Evolutionary conservation across 2,113 vertebrate genomes (phyloP), one percentile per base, ranked within the genome.

Genomic region (Dendrocopos noguchii): DNA sequence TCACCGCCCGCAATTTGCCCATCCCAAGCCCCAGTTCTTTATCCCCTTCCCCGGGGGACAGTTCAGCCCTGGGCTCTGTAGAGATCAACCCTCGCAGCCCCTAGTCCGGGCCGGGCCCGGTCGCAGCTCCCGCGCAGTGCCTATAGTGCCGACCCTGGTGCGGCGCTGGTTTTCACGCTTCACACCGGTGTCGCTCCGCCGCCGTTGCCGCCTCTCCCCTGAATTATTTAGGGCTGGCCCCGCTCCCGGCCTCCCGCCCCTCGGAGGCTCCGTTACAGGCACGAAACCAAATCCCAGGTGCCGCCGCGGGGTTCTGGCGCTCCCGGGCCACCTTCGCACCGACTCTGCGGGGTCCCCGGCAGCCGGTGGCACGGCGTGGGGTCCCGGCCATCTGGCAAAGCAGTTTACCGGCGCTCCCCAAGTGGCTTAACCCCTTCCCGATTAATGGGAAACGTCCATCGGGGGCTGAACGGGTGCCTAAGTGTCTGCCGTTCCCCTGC

Each of bases 201-300:
- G 72, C 89, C 29, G 56, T 95, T 47, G 4, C 91, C 44, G 27
- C 94, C 79, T 85, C 57, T 70, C 7, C 81, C 77, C 71, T 97
- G 86, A 97, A 97, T 97, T 94, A 97, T 97, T 97, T 75, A 97
- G 56, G 17, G 42, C 60, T 70, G 22, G 44, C 59, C 81, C 88
- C 4, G 12, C 70, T 95, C 88, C 79, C 79, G 2, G 57, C 77
- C 80, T 83, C 2, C 6, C 3, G 16, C 88, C 5, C 18, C 21
- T 83, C 27, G 6, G n/a, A 76, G 94, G 92, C 94, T 96, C 95
- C 21, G 5, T 97, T 97, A 96, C 97, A 89, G 66, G 52, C 8
- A 2, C 14, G 97, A 96, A 97, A 97, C 87, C 83, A 82, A 94
- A 97, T 91, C 94, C 81, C 46, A 1, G 17, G 39, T 12, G 29